Conservation (phyloP, 2,888 invertebrate genomes). For the Sarcophaga caerulescens region DNA sequence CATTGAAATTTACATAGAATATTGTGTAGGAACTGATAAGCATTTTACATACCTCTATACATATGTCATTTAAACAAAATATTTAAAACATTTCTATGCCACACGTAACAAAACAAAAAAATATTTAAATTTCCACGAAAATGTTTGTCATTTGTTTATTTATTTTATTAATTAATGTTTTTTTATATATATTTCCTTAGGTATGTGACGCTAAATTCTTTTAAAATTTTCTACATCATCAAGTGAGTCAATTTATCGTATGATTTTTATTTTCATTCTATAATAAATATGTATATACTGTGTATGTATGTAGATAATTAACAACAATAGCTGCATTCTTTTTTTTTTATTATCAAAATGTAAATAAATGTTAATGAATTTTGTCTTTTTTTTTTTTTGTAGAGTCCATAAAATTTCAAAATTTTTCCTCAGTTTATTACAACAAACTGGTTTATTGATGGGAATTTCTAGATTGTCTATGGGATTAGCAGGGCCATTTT, state of each 20-base stretch:
- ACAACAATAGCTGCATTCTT: background rate
- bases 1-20: background rate
- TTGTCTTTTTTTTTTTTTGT: background rate
- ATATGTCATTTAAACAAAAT: too few relatives aligned
- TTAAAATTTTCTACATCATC: conserved; percentile 18
- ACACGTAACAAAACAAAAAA: background rate
- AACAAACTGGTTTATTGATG: background rate
- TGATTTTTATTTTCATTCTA: conserved; percentile 11
- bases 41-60: too few relatives aligned
- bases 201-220: background rate
- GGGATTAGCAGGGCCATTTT: too few relatives aligned
- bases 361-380: background rate
- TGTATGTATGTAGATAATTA: too few relatives aligned
- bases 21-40: too few relatives aligned
- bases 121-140: background rate
- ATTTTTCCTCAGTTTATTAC: background rate
- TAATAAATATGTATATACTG: too few relatives aligned
- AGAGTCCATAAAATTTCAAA: background rate
- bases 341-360: background rate
- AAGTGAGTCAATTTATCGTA: conserved; percentile 25
- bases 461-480: too few relatives aligned
- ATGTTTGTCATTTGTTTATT: background rate
- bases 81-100: too few relatives aligned
- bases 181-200: background rate
- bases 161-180: background rate